Evolutionary conservation across 1,140 invertebrate species (phyloP).

Genomic region (Tribolium madens): DNA sequence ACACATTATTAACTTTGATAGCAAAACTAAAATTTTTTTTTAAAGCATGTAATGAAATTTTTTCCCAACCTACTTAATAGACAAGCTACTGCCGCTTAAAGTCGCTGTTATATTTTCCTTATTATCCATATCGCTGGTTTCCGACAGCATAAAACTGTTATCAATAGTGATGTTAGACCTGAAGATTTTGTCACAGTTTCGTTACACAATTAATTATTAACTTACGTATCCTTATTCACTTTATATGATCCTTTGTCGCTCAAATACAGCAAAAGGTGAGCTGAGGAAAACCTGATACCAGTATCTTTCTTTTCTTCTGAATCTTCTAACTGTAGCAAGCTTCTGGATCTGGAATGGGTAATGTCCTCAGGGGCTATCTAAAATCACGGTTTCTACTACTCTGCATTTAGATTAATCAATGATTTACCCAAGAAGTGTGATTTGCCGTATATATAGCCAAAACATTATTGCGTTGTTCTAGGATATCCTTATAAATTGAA

Average conservation of each 20-base stretch:
- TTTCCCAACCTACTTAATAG: neutral
- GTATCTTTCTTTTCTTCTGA: neutral
- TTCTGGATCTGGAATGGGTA: conserved; percentile 35
- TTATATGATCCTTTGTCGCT: neutral
- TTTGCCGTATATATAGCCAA: conserved; percentile 61
- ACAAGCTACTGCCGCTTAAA: neutral
- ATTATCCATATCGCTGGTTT: neutral
- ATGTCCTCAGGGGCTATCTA: conserved; percentile 50
- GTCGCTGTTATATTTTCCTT: neutral
- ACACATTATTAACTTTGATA: neutral
- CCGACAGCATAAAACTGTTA: neutral
- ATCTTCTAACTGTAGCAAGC: conserved; percentile 1
- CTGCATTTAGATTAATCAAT: conserved; percentile 42
- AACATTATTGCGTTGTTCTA: conserved; percentile 56
- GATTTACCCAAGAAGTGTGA: conserved; percentile 63
- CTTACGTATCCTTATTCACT: neutral
- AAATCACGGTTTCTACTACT: conserved; percentile 46
- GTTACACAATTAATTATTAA: neutral
- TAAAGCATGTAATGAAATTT: neutral
- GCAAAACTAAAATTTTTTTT: neutral
- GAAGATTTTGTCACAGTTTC: neutral
- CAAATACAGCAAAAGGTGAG: conserved; percentile 1
- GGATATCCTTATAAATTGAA: conserved; percentile 56
- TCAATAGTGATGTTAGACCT: neutral
- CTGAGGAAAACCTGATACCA: neutral